phyloP scores from a whole-genome alignment of 2,888 invertebrate genomes.

The Sminthurides aquaticus region DNA sequence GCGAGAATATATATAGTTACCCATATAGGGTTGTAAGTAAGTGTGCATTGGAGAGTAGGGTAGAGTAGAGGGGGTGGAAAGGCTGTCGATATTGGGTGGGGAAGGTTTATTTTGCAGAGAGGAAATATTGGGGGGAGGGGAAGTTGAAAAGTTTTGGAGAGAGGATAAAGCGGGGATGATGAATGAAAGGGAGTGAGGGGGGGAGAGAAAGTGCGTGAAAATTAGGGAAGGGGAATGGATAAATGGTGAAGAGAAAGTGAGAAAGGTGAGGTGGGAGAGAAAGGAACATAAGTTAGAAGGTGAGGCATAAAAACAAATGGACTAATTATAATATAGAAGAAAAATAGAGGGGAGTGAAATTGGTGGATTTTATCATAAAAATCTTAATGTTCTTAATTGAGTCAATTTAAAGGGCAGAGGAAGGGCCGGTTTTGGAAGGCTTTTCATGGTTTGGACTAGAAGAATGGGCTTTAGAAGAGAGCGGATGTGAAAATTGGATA shows the following conservation, averaged over 20 bases:
- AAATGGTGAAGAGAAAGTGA: neutral
- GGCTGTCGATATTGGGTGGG: too few species aligned
- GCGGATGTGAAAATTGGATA: too few species aligned
- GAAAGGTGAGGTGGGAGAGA: neutral
- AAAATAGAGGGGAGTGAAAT: neutral
- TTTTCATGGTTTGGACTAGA: too few species aligned
- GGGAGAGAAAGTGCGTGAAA: neutral
- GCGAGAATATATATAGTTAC: too few species aligned
- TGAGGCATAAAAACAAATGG: neutral
- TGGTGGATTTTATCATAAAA: slow-evolving; percentile 1
- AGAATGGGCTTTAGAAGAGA: too few species aligned
- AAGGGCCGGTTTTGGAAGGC: neutral
- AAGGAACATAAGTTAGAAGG: neutral
- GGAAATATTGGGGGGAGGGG: too few species aligned
- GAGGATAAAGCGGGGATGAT: too few species aligned
- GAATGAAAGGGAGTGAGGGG: neutral
- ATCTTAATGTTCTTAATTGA: slow-evolving; percentile 1
- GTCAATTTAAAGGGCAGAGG: neutral
- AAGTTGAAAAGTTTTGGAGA: too few species aligned
- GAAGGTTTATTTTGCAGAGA: too few species aligned
- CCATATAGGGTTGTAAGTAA: too few species aligned
- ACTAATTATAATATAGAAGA: neutral
- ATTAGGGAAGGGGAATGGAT: neutral
- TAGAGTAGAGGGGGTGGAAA: too few species aligned
- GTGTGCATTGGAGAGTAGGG: too few species aligned